Evolutionary conservation across 2,113 vertebrate genomes (phyloP), one percentile per base, ranked within the genome.

Genomic region (Patagioenas fasciata): DNA sequence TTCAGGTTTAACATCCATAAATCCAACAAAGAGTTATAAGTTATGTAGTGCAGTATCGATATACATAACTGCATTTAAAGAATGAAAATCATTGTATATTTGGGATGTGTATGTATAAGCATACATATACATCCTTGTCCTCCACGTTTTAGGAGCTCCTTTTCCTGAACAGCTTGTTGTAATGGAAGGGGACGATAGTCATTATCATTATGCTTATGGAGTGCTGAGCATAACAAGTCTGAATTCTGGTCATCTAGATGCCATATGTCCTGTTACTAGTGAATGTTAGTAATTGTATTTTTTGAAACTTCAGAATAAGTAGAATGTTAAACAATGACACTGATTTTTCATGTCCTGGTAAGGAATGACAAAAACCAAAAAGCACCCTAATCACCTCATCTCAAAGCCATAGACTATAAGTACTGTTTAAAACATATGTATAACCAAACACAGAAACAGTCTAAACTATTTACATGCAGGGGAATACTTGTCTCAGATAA

Each of bases 31-130:
- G 25, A 47, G 2, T 60, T 90, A 6, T 15, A 57, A 65, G 7
- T 28, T n/a, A 17, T 5, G 3, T 31, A 36, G 8, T n/a, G 75
- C n/a, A 77, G 38, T 47, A 44, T 53, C 23, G 47, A 21, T 72
- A 36, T 23, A 44, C 1, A 7, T 24, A 65, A 42, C 16, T 61
- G 5, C 8, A 54, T 73, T 79, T 44, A 82, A 53, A 25, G 21
- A 8, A 10, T 42, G 24, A 11, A 89, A 82, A 73, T 28, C 29
- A n/a, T 5, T 48, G 23, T 26, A n/a, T 53, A 32, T 60, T 71
- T 89, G 10, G 21, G 1, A 1, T 17, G 13, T 23, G 7, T 25
- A 13, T 51, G 7, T 2, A 15, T 36, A 34, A 1, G 0, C 3
- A 25, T 17, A 34, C 24, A 13, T 14, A 14, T 3, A 34, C 10